Conservation (phyloP, 2,797 vertebrate genomes). For the Hippoglossus hippoglossus region DNA sequence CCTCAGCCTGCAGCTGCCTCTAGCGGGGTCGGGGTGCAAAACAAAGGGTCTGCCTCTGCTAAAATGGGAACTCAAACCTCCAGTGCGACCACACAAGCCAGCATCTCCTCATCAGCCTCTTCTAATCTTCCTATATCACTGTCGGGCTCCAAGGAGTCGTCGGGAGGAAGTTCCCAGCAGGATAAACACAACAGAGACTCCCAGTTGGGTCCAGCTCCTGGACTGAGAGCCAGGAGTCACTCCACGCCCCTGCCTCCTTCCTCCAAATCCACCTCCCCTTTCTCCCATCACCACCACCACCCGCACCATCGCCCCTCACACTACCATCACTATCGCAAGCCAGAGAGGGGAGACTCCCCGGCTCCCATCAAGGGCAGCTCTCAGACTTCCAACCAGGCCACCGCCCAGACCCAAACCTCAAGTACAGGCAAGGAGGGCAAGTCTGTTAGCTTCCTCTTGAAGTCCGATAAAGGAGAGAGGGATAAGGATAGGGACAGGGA, state of each 20-base stretch:
- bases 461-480: constrained; percentile 83
- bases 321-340: constrained; percentile 89
- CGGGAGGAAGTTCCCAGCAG: constrained; percentile 71
- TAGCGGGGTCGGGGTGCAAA: constrained; percentile 85
- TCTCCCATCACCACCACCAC: constrained; percentile 87
- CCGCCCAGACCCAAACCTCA: constrained; percentile 81
- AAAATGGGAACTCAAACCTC: constrained; percentile 78
- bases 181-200: constrained; percentile 85
- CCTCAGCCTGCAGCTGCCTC: constrained; percentile 89
- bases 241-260: constrained; percentile 92
- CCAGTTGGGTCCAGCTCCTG: constrained; percentile 82
- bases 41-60: constrained; percentile 76
- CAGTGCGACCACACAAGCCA: constrained; percentile 72
- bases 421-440: constrained; percentile 85
- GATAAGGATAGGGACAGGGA: constrained; percentile 79
- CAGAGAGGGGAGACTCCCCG: constrained; percentile 86
- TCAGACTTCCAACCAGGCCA: constrained; percentile 76
- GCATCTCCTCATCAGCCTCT: constrained; percentile 71
- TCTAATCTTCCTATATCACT: constrained; percentile 81
- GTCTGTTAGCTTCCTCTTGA: constrained; percentile 85
- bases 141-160: constrained; percentile 80
- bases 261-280: constrained; percentile 87
- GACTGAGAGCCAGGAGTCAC: constrained; percentile 91
- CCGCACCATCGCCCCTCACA: constrained; percentile 90
- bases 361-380: constrained; percentile 77